phyloP scores from a whole-genome alignment of 64 coral and sea anemone species.

The Porites australiensis region DNA sequence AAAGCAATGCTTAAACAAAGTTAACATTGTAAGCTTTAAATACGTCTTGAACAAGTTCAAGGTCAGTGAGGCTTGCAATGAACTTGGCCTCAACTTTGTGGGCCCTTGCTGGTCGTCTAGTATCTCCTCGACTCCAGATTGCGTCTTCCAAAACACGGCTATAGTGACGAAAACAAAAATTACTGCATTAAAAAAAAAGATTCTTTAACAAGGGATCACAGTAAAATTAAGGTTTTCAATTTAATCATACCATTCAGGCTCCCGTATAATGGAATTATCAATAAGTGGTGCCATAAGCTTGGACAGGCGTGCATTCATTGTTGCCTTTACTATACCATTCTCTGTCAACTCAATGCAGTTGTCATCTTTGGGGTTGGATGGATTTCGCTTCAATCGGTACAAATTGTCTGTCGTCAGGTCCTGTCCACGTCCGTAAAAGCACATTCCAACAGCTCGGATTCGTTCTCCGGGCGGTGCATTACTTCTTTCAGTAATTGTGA shows the following conservation, averaged over 20 bases:
- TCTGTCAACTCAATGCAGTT: background rate
- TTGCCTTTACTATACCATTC: background rate
- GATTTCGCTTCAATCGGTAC: background rate
- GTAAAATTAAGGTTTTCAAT: background rate
- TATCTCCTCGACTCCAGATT: slow-evolving; percentile 15
- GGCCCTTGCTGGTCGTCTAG: slow-evolving; percentile 12
- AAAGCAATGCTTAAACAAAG: no score
- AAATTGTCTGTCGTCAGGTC: background rate
- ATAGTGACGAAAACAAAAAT: background rate
- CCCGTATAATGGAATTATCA: background rate
- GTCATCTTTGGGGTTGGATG: background rate
- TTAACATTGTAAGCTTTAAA: slow-evolving; percentile 5
- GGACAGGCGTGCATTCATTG: background rate
- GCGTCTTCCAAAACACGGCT: background rate
- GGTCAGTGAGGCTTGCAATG: background rate
- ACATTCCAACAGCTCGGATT: background rate
- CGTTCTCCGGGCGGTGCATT: background rate
- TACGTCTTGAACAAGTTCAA: background rate
- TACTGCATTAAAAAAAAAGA: background rate
- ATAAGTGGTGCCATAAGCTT: background rate
- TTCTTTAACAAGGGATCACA: background rate
- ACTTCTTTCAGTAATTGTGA: background rate
- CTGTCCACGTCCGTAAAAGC: background rate
- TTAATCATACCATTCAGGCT: background rate
- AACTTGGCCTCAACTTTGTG: background rate